Conservation (phyloP, 2,888 invertebrate species). For the Brachylomia viminalis region DNA sequence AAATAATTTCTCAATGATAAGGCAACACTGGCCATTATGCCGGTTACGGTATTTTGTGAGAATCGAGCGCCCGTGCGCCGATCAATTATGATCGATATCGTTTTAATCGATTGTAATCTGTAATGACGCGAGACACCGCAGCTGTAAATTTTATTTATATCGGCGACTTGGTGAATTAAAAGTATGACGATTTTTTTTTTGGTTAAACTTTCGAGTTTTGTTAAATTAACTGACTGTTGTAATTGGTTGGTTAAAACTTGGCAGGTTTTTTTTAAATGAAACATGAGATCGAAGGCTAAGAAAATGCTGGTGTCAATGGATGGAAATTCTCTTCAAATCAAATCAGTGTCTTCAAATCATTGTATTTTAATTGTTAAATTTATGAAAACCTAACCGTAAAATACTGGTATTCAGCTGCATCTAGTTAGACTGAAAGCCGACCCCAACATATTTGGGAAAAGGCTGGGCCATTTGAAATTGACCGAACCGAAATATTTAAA, state of each 20-base stretch:
- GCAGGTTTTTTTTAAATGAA: neutral
- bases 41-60: slow-evolving; percentile 67
- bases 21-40: slow-evolving; percentile 59
- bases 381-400: neutral
- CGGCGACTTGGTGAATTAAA: slow-evolving; percentile 42
- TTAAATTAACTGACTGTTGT: slow-evolving; percentile 15
- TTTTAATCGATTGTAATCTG: slow-evolving; percentile 86
- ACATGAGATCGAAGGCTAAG: neutral
- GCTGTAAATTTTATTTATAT: slow-evolving; percentile 79
- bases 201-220: slow-evolving; percentile 9
- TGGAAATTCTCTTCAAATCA: neutral
- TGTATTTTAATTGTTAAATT: too few species aligned
- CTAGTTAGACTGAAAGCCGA: too few species aligned
- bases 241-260: slow-evolving; percentile 17
- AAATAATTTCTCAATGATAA: slow-evolving; percentile 58
- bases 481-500: too few species aligned
- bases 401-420: too few species aligned
- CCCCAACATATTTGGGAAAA: too few species aligned
- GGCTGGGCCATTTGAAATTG: too few species aligned
- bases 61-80: slow-evolving; percentile 80
- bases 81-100: slow-evolving; percentile 85
- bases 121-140: slow-evolving; percentile 82
- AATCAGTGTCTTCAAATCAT: neutral
- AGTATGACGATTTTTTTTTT: slow-evolving; percentile 34
- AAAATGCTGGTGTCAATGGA: neutral